Conservation (phyloP, 2,797 vertebrate genomes). For the Gallinago solitaria region DNA sequence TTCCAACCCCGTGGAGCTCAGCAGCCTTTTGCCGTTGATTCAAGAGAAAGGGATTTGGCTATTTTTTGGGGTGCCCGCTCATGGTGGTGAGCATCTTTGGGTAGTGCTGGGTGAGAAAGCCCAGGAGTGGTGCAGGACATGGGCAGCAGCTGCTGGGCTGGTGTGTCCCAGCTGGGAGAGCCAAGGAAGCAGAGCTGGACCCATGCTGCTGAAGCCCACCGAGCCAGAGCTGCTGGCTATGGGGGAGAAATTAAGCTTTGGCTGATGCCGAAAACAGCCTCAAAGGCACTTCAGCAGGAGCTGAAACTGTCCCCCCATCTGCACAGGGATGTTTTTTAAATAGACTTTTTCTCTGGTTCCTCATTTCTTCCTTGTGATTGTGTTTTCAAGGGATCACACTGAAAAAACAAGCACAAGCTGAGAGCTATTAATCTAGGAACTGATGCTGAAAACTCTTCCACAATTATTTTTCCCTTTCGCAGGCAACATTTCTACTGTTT, state of each 20-base stretch:
- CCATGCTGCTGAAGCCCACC: rapidly evolving
- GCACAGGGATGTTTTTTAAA: not conserved
- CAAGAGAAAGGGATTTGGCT: not conserved
- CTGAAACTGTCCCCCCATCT: not conserved
- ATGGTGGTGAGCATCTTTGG: not conserved
- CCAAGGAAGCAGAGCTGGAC: rapidly evolving
- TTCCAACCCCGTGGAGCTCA: not conserved
- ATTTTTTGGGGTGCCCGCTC: rapidly evolving
- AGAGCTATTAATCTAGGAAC: not conserved
- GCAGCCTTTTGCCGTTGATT: not conserved
- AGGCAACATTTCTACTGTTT: not conserved
- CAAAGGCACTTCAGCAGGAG: not conserved
- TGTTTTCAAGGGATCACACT: not conserved
- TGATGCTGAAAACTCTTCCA: not conserved
- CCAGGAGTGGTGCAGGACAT: not conserved
- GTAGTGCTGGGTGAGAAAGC: not conserved
- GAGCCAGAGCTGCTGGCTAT: not conserved
- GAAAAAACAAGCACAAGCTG: not conserved
- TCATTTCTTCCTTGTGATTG: not conserved
- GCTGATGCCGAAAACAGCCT: not conserved
- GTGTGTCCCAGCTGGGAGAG: not conserved
- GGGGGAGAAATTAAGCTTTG: not conserved
- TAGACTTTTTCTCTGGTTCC: not conserved
- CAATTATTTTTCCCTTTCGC: not conserved
- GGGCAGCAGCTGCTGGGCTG: not conserved